These are phyloP conservation scores for Dunckerocampus dactyliophorus DNA, from an alignment of 2,113 vertebrate species.

Conservation along the genomic window DNA sequence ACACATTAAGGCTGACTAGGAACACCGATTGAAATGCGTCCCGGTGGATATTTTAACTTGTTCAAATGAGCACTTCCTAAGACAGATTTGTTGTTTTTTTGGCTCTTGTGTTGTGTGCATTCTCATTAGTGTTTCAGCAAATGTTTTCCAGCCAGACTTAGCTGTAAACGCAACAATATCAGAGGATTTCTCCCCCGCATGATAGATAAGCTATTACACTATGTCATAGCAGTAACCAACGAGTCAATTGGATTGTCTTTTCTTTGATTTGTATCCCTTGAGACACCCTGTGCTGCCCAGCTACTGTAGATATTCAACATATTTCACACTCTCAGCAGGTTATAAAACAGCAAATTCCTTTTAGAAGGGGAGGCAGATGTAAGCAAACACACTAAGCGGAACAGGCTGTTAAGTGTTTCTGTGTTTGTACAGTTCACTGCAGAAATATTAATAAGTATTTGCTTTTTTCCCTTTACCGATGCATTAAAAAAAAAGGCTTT, in stretches of 20 bases:
- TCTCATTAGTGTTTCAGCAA: background rate
- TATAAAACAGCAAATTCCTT: constrained; percentile 18
- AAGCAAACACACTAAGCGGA: constrained; percentile 12
- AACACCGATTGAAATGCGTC: constrained; percentile 38
- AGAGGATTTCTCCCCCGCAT: background rate
- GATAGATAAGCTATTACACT: background rate
- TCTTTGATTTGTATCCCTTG: background rate
- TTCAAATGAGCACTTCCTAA: constrained; percentile 12
- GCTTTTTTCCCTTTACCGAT: background rate
- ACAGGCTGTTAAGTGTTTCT: background rate
- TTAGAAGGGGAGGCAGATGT: background rate
- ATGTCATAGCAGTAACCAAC: background rate
- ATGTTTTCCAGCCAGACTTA: background rate
- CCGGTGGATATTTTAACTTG: constrained; percentile 10
- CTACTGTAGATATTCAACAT: background rate
- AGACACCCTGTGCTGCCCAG: background rate
- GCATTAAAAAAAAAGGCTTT: constrained; percentile 4
- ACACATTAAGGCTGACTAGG: constrained; percentile 49
- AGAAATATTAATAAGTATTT: background rate
- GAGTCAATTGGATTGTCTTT: background rate
- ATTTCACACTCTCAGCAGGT: background rate
- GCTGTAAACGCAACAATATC: background rate
- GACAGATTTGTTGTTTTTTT: constrained; percentile 13
- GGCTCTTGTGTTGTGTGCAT: background rate
- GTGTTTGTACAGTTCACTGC: background rate